Percentiles rank a stretch among this genome's conserved stretches.
phyloP scores from a whole-genome alignment of 2,113 vertebrate genomes.

The Leptobrachium ailaonicum region DNA sequence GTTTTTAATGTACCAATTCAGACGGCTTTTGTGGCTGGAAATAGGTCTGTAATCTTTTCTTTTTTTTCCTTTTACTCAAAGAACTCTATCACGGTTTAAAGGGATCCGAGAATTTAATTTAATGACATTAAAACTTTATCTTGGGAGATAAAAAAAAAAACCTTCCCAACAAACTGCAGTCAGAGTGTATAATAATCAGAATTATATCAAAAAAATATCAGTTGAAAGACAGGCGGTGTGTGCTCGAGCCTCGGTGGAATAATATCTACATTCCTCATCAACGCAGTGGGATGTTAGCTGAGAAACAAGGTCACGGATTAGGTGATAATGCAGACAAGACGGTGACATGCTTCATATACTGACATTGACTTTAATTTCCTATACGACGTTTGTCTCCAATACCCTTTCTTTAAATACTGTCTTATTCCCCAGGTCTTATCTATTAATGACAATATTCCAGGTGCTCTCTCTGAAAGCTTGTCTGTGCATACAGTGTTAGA shows the following conservation, averaged over 20 bases:
- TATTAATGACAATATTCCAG: neutral
- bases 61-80: neutral
- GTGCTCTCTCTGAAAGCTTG: neutral
- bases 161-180: conserved; percentile 31
- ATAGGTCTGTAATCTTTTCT: conserved; percentile 23
- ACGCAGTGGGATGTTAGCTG: conserved; percentile 16
- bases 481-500: neutral
- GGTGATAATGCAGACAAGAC: conserved; percentile 39
- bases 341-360: conserved; percentile 21
- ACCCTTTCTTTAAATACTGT: neutral
- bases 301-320: conserved; percentile 35
- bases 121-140: conserved; percentile 44
- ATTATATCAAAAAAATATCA: conserved; percentile 24
- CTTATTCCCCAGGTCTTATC: neutral
- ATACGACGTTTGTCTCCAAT: neutral
- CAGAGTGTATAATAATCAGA: conserved; percentile 38
- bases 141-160: conserved; percentile 41
- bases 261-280: conserved; percentile 15
- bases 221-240: conserved; percentile 1
- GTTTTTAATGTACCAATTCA: neutral
- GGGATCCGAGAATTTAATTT: conserved; percentile 37
- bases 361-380: conserved; percentile 26
- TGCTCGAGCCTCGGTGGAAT: conserved; percentile 11
- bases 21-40: conserved; percentile 1
- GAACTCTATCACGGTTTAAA: conserved; percentile 37